A percentile compares a stretch with the other conserved stretches of the same genome.
Evolutionary conservation across 1,140 invertebrate species (phyloP).

Genomic region (Calephelis virginiensis): DNA sequence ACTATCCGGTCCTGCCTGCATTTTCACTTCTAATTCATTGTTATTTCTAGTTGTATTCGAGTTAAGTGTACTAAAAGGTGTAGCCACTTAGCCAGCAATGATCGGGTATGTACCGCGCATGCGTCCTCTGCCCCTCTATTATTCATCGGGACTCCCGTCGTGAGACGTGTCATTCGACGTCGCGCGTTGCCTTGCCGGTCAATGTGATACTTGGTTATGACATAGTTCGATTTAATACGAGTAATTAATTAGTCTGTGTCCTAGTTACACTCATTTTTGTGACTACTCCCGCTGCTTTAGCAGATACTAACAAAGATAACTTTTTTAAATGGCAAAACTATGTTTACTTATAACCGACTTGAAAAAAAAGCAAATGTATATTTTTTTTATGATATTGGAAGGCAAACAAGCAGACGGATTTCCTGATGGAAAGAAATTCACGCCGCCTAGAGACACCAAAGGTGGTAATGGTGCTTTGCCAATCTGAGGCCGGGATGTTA

Average conservation of each 20-base stretch:
- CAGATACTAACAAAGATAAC: too few relatives aligned
- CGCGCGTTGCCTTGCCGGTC: background rate
- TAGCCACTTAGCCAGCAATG: slow-evolving; percentile 29
- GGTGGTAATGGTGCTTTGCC: too few relatives aligned
- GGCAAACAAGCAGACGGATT: too few relatives aligned
- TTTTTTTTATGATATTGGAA: too few relatives aligned
- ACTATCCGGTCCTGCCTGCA: slow-evolving; percentile 63
- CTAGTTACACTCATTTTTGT: background rate
- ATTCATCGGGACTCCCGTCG: slow-evolving; percentile 67
- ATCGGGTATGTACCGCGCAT: slow-evolving; percentile 46
- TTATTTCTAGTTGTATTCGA: slow-evolving; percentile 19
- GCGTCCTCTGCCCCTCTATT: slow-evolving; percentile 63
- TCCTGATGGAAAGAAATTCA: too few relatives aligned
- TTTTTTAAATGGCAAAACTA: too few relatives aligned
- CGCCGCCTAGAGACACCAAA: too few relatives aligned
- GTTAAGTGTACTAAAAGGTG: slow-evolving; percentile 28
- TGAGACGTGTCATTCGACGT: slow-evolving; percentile 44
- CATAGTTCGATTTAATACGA: slow-evolving; percentile 16
- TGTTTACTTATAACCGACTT: too few relatives aligned
- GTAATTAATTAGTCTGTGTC: slow-evolving; percentile 12
- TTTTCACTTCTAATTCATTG: slow-evolving; percentile 31
- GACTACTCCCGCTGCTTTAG: background rate
- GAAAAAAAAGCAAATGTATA: too few relatives aligned
- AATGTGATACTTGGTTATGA: background rate
- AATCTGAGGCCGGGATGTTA: too few relatives aligned